These are phyloP conservation scores for Atethmia centrago DNA, from an alignment of 2,888 invertebrate genomes.

Conservation along the genomic window DNA sequence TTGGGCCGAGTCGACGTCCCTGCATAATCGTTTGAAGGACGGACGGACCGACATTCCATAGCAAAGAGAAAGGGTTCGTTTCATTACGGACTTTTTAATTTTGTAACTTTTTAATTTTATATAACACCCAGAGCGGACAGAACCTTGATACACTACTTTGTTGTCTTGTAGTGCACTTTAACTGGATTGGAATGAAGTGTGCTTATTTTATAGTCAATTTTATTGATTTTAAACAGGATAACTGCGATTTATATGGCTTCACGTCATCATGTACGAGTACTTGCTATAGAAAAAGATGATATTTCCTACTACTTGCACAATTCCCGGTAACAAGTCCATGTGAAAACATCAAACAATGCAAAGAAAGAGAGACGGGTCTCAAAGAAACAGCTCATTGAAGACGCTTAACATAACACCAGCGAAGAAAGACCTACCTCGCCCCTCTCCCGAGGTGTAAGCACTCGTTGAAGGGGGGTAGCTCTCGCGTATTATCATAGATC, in stretches of 20 bases:
- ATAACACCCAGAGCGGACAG: slow-evolving; percentile 24
- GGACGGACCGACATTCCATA: slow-evolving; percentile 72
- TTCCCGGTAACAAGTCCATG: slow-evolving; percentile 77
- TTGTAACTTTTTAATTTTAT: slow-evolving; percentile 40
- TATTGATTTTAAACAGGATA: slow-evolving; percentile 7
- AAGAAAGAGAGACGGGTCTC: slow-evolving; percentile 79
- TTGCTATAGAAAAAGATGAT: slow-evolving; percentile 22
- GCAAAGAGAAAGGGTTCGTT: slow-evolving; percentile 63
- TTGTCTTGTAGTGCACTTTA: slow-evolving; percentile 18
- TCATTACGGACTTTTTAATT: slow-evolving; percentile 54
- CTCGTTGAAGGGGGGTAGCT: slow-evolving; percentile 54
- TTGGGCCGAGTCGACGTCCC: slow-evolving; percentile 82
- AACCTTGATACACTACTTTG: slow-evolving; percentile 19
- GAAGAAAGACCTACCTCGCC: slow-evolving; percentile 71
- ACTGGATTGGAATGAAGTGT: slow-evolving; percentile 4
- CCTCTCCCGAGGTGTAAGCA: slow-evolving; percentile 57
- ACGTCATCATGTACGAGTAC: background rate
- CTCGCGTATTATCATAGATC: slow-evolving; percentile 72
- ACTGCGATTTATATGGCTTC: background rate
- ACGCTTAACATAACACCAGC: slow-evolving; percentile 74
- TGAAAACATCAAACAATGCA: slow-evolving; percentile 83
- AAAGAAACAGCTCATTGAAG: slow-evolving; percentile 87
- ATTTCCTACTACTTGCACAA: slow-evolving; percentile 69
- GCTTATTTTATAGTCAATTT: background rate
- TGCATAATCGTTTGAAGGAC: slow-evolving; percentile 87